Conservation (phyloP, 2,888 invertebrate genomes). For the Venusia cambrica region DNA sequence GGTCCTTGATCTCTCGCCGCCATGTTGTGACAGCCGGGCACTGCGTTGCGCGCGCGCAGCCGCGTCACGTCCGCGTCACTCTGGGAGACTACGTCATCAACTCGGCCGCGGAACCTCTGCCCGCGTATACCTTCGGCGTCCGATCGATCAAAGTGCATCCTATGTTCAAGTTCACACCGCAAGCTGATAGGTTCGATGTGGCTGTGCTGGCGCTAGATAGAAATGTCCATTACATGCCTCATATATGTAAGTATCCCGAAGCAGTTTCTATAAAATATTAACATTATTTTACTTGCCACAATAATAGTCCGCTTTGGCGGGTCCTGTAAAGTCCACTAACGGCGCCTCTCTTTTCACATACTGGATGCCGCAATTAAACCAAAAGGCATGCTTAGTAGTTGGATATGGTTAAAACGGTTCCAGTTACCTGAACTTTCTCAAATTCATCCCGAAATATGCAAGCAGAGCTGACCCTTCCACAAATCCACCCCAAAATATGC, state of each 20-base stretch:
- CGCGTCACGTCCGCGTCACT: slow-evolving; percentile 95
- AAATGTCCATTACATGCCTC: slow-evolving; percentile 94
- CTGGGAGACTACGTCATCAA: slow-evolving; percentile 96
- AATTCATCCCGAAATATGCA: too few species aligned
- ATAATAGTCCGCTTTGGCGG: too few species aligned
- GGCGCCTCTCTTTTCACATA: too few species aligned
- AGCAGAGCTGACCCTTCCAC: too few species aligned
- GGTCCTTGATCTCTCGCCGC: slow-evolving; percentile 93
- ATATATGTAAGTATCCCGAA: slow-evolving; percentile 84
- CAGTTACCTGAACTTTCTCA: too few species aligned
- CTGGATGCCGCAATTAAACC: too few species aligned
- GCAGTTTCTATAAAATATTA: too few species aligned
- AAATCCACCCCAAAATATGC: too few species aligned
- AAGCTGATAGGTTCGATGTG: slow-evolving; percentile 86
- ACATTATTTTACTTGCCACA: too few species aligned
- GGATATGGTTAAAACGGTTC: too few species aligned
- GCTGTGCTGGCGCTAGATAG: slow-evolving; percentile 93
- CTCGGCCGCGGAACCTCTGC: slow-evolving; percentile 94
- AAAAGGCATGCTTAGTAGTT: too few species aligned
- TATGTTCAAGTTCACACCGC: slow-evolving; percentile 91
- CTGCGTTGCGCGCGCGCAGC: slow-evolving; percentile 94
- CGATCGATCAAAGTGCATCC: slow-evolving; percentile 93
- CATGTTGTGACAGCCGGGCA: slow-evolving; percentile 97
- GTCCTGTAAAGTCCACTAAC: too few species aligned
- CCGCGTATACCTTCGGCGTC: slow-evolving; percentile 96